Conservation (phyloP, 1,140 invertebrate genomes). For the Cepaea nemoralis region DNA sequence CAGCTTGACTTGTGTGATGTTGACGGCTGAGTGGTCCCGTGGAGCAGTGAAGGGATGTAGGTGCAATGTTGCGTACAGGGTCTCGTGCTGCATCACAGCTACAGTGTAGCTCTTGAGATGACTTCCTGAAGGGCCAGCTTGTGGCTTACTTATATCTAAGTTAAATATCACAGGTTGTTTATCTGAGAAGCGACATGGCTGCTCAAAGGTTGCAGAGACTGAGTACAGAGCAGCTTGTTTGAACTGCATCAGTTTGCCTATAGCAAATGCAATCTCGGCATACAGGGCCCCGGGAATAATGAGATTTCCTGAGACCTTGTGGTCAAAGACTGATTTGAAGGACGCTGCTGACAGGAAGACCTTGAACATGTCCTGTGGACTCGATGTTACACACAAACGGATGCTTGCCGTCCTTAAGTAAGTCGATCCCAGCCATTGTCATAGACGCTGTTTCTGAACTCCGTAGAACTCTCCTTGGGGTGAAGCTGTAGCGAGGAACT, state of each 20-base stretch:
- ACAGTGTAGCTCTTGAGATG: slow-evolving; percentile 9
- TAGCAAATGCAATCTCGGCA: slow-evolving; percentile 41
- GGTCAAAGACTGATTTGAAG: slow-evolving; percentile 44
- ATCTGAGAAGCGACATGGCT: slow-evolving; percentile 11
- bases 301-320: slow-evolving; percentile 36
- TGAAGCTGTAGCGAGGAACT: slow-evolving; percentile 45
- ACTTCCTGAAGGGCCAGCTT: neutral
- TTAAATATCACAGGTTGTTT: slow-evolving; percentile 2
- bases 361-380: neutral
- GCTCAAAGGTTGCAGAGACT: slow-evolving; percentile 38
- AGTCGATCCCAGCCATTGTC: slow-evolving; percentile 23
- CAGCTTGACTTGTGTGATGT: slow-evolving; percentile 40
- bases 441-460: slow-evolving; percentile 13
- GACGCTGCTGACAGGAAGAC: slow-evolving; percentile 26
- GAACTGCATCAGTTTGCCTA: slow-evolving; percentile 9
- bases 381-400: slow-evolving; percentile 33
- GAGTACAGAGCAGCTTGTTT: neutral
- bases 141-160: neutral
- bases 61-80: neutral
- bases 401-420: slow-evolving; percentile 19
- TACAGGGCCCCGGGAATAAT: slow-evolving; percentile 47
- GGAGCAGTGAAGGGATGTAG: neutral
- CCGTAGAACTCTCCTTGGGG: slow-evolving; percentile 3
- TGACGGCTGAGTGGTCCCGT: neutral
- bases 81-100: neutral